These are phyloP conservation scores for Aurelia aurita complex sp. Pacific DNA, from an alignment of 30 jellyfish, hydroid and myxozoan genomes.

Conservation along the genomic window DNA sequence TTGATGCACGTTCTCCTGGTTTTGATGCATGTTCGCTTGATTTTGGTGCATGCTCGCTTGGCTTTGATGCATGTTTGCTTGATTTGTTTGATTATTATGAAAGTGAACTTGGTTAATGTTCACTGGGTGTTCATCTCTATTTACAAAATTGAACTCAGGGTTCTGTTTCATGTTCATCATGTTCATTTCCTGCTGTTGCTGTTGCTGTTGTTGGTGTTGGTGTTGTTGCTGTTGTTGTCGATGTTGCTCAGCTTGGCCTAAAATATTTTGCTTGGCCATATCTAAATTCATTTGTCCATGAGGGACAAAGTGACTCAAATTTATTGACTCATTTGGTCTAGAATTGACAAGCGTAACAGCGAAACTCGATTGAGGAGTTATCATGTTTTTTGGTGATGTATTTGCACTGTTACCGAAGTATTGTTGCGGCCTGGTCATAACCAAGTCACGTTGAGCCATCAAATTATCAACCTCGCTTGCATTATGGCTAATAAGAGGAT, in stretches of 20 bases:
- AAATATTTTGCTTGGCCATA: conserved; percentile 3
- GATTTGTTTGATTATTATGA: background rate
- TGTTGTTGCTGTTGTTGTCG: conserved; percentile 4
- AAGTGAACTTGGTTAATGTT: background rate
- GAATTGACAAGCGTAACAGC: conserved; percentile 20
- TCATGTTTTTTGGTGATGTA: conserved; percentile 4
- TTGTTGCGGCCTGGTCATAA: conserved; percentile 10
- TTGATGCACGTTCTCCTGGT: background rate
- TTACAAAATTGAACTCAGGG: background rate
- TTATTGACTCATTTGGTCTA: background rate
- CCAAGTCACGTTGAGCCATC: conserved; percentile 11
- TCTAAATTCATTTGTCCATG: background rate
- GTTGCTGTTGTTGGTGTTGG: conserved; percentile 1
- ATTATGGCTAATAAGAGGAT: conserved; percentile 16
- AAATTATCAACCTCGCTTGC: conserved; percentile 28
- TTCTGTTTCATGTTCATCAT: conserved; percentile 7
- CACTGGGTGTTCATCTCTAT: conserved; percentile 8
- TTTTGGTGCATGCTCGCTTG: background rate
- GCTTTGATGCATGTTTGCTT: too few relatives aligned
- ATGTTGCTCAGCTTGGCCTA: conserved; percentile 23
- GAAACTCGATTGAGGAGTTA: conserved; percentile 19
- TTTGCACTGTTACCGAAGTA: conserved; percentile 1
- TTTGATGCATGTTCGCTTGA: background rate
- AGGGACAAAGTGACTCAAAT: conserved; percentile 10
- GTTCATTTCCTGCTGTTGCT: conserved; percentile 5